Evolutionary conservation across 2,888 invertebrate species (phyloP).

Genomic region (Crematogaster levior): DNA sequence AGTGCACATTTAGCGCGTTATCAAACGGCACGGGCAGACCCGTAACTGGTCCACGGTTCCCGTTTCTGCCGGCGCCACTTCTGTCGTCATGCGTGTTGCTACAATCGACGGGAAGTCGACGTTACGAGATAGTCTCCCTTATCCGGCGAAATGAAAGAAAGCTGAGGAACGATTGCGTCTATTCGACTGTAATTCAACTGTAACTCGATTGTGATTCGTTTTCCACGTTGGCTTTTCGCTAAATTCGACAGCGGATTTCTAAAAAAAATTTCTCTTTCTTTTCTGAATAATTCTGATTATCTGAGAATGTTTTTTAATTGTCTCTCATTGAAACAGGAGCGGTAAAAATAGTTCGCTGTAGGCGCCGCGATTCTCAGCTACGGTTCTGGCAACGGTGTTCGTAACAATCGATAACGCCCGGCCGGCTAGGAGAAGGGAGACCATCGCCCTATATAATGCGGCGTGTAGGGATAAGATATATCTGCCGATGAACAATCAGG

Average conservation of each 20-base stretch:
- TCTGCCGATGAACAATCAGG: constrained; percentile 32
- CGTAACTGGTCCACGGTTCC: constrained; percentile 12
- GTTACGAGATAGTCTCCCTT: background rate
- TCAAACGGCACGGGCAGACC: constrained; percentile 60
- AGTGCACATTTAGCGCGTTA: constrained; percentile 70
- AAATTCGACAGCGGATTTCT: background rate
- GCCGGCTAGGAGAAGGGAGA: constrained; percentile 69
- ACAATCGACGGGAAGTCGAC: background rate
- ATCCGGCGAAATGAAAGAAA: background rate
- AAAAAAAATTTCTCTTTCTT: background rate
- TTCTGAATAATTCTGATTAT: background rate
- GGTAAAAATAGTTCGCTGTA: constrained; percentile 8
- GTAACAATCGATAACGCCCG: constrained; percentile 71
- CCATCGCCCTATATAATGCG: constrained; percentile 53
- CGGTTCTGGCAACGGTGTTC: constrained; percentile 55
- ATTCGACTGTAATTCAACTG: background rate
- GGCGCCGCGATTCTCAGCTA: constrained; percentile 18
- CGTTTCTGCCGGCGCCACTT: background rate
- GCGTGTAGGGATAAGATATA: constrained; percentile 45
- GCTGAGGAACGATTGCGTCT: background rate
- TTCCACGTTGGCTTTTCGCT: background rate
- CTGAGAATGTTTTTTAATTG: background rate
- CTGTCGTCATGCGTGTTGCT: constrained; percentile 10
- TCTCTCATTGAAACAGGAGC: background rate
- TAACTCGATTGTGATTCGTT: background rate